These are phyloP conservation scores for Epirrhoe tristata DNA, from an alignment of 2,888 invertebrate genomes.

Conservation along the genomic window DNA sequence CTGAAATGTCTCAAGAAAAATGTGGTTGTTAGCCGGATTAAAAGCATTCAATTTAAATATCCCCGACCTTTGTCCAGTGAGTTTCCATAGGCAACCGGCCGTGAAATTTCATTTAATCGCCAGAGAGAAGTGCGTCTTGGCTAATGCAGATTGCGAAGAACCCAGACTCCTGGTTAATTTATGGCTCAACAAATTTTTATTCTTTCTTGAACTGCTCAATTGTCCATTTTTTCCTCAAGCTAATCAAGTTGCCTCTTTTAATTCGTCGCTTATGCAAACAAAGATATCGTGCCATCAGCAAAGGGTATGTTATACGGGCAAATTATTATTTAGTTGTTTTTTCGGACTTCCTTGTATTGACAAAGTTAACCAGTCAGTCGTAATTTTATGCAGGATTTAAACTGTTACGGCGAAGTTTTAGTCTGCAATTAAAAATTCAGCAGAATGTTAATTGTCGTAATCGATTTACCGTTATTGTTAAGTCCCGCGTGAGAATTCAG, in stretches of 20 bases:
- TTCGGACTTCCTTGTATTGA: not conserved
- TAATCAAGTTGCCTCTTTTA: constrained; percentile 37
- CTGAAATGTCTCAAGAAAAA: constrained; percentile 60
- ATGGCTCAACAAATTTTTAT: constrained; percentile 82
- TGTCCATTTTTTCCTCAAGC: constrained; percentile 67
- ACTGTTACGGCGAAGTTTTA: constrained; percentile 18
- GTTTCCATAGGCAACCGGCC: constrained; percentile 76
- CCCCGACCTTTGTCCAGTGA: constrained; percentile 78
- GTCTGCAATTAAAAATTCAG: constrained; percentile 28
- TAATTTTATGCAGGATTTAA: constrained; percentile 23
- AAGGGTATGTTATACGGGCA: constrained; percentile 14
- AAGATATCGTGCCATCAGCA: constrained; percentile 19
- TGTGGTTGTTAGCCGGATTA: constrained; percentile 68
- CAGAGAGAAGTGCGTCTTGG: constrained; percentile 79
- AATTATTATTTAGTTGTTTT: not conserved
- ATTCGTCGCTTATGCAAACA: constrained; percentile 39
- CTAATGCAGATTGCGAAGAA: constrained; percentile 81
- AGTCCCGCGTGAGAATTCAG: constrained; percentile 49
- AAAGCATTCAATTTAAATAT: constrained; percentile 81
- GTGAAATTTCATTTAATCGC: constrained; percentile 84
- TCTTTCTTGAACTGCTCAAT: constrained; percentile 78
- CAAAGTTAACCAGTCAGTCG: not conserved
- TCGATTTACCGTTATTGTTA: constrained; percentile 46
- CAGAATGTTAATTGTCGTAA: constrained; percentile 36
- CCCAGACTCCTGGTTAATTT: constrained; percentile 75